These are phyloP conservation scores for Dolichallabes microphthalmus DNA, from an alignment of 2,113 vertebrate genomes.

Conservation along the genomic window DNA sequence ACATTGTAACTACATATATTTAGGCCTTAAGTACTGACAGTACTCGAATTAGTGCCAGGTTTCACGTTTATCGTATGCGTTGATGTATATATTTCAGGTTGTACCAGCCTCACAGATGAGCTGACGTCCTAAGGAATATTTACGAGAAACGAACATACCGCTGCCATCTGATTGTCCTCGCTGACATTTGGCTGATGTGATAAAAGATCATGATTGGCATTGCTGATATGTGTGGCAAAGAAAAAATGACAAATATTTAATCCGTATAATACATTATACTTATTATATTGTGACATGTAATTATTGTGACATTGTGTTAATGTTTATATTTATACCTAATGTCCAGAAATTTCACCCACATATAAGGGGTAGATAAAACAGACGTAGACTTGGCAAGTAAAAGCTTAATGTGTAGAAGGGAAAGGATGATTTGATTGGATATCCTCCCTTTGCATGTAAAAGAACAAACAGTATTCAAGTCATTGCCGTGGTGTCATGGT, in stretches of 20 bases:
- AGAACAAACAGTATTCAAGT: background rate
- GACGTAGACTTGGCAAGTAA: background rate
- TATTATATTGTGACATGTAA: too few species aligned
- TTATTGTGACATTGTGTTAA: too few species aligned
- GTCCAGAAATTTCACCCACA: background rate
- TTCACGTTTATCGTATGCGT: background rate
- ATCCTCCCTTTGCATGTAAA: background rate
- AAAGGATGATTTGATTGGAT: background rate
- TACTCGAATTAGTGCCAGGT: background rate
- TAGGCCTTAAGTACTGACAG: background rate
- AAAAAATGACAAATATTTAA: background rate
- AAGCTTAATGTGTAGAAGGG: background rate
- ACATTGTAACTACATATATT: background rate
- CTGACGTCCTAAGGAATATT: background rate
- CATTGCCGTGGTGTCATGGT: background rate
- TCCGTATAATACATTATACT: too few species aligned
- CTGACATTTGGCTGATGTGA: background rate
- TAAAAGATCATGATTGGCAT: background rate
- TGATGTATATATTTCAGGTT: constrained; percentile 6
- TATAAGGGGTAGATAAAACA: background rate
- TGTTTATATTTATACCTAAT: too few species aligned
- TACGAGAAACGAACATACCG: background rate
- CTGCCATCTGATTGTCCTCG: background rate
- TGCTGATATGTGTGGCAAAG: background rate
- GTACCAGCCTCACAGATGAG: background rate